Percentiles rank a stretch among this genome's conserved stretches.
Evolutionary conservation across 2,797 vertebrate genomes (phyloP).

Genomic region (Phalanger gymnotis): DNA sequence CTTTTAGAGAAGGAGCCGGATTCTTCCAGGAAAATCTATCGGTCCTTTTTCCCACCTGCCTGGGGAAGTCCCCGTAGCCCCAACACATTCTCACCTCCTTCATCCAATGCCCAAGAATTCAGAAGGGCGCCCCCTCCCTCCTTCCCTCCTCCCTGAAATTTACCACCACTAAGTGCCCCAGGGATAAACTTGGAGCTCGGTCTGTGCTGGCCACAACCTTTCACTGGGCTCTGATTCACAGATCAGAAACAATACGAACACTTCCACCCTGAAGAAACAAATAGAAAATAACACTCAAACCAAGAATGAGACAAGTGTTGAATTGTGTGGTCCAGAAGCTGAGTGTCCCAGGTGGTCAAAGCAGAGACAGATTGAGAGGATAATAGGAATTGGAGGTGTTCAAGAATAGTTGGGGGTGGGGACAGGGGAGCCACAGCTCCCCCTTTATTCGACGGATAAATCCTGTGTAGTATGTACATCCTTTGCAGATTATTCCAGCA

Average conservation of each 20-base stretch:
- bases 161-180: background rate
- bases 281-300: background rate
- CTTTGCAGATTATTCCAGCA: background rate
- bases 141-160: background rate
- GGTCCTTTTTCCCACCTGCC: background rate
- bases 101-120: background rate
- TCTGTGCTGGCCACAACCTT: background rate
- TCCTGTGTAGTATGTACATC: background rate
- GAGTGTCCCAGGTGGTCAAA: background rate
- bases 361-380: background rate
- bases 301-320: background rate
- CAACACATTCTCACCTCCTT: background rate
- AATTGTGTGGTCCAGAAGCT: background rate
- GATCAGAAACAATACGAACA: background rate
- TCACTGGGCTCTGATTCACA: background rate
- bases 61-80: background rate
- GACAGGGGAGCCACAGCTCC: background rate
- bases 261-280: background rate
- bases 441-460: background rate
- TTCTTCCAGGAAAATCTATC: background rate
- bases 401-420: background rate
- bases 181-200: background rate
- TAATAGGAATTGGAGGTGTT: background rate
- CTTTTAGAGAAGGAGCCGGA: background rate
- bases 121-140: background rate